Evolutionary conservation across 1,140 invertebrate genomes (phyloP), one percentile per base, ranked within the genome.

Genomic region (Parasteatoda tepidariorum): DNA sequence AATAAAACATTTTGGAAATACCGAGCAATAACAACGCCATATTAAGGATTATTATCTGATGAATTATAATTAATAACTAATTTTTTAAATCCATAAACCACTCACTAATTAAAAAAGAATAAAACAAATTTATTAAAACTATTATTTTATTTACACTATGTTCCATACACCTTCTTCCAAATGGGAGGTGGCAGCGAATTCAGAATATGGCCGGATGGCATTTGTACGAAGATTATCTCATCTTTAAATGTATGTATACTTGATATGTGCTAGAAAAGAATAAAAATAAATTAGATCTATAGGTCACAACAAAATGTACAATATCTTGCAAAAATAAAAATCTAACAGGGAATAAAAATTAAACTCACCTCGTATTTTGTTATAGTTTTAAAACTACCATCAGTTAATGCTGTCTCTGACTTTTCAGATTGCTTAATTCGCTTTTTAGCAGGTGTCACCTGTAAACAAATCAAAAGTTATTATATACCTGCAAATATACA

Each of bases 361-460:
- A 61, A 57, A 76, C n/a, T 26, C 30, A 68, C 74, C 26, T 76
- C 59, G 38, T 76, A 76, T 48, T 76, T 76, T 64, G 73, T 15
- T 59, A 76, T 38, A 11, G 38, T 54, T 61, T 64, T 28, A 54
- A 24, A 76, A 6, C 13, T 26, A 48, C 4, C 24, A n/a, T 30
- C 74, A 48, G 18, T n/a, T 6, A 13, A 18, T 13, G 4, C n/a
- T 0, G 11, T 9, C 13, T 18, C 7, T 28, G 59, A 15, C 13
- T 48, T 31, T 48, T 76, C n/a, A n/a, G 59, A 48, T 2, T 30
- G 13, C 13, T 76, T 76, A 0, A 54, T 64, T 34, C 61, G 59
- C 22, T 76, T 76, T 13, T n/a, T 59, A 2, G 11, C 55, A 38
- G 71, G 71, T n/a, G 18, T 18, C 4, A 61, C 4, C 71, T 75